A percentile compares a stretch with the other conserved stretches of the same genome.
Evolutionary conservation across 2,888 invertebrate species (phyloP).

Genomic region (Meandrusa payeni): DNA sequence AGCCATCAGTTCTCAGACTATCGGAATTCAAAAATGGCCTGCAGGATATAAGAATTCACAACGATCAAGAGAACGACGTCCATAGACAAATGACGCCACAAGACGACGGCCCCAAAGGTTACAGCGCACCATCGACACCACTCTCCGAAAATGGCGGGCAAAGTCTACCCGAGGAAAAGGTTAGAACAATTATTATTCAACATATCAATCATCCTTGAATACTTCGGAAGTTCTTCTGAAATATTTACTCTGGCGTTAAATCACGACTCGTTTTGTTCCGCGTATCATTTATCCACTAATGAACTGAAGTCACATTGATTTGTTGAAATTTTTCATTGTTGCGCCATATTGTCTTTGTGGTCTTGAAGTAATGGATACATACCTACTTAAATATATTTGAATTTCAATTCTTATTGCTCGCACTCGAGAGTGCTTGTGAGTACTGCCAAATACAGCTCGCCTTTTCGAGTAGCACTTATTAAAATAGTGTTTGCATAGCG

Average conservation of each 20-base stretch:
- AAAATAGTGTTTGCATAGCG: slow-evolving; percentile 30
- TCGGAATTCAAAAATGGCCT: slow-evolving; percentile 73
- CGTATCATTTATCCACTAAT: slow-evolving; percentile 63
- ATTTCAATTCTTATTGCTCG: slow-evolving; percentile 28
- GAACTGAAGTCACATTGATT: slow-evolving; percentile 31
- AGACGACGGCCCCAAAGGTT: slow-evolving; percentile 72
- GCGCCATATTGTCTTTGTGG: background rate
- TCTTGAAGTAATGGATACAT: slow-evolving; percentile 6
- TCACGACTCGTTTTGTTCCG: slow-evolving; percentile 69
- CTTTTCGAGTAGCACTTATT: slow-evolving; percentile 29
- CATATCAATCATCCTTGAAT: slow-evolving; percentile 52
- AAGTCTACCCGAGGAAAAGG: slow-evolving; percentile 74
- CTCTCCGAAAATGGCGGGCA: slow-evolving; percentile 75
- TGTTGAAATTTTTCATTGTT: slow-evolving; percentile 11
- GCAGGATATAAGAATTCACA: slow-evolving; percentile 65
- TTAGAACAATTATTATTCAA: slow-evolving; percentile 44
- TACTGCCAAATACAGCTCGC: slow-evolving; percentile 26
- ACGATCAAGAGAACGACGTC: slow-evolving; percentile 70
- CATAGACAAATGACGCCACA: slow-evolving; percentile 73
- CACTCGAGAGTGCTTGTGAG: slow-evolving; percentile 28
- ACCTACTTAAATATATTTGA: slow-evolving; percentile 20
- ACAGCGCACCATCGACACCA: slow-evolving; percentile 76
- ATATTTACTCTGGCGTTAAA: too few relatives aligned
- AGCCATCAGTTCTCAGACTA: slow-evolving; percentile 74
- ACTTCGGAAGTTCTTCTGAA: slow-evolving; percentile 70